phyloP scores from a whole-genome alignment of 2,888 invertebrate genomes.

The Bellardia pandia region DNA sequence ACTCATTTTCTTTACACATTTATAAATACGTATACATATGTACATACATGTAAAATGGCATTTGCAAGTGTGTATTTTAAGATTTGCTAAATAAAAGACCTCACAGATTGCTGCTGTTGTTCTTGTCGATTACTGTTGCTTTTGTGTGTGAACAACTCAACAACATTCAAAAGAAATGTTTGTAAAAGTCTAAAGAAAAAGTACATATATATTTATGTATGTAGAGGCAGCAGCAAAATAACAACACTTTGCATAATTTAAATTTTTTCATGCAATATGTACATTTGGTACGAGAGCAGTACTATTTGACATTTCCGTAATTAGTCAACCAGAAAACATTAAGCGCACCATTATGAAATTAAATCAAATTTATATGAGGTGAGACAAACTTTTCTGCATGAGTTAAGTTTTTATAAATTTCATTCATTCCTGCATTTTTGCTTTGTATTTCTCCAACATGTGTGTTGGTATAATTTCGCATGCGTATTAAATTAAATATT shows the following conservation, averaged over 20 bases:
- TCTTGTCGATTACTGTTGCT: slow-evolving; percentile 25
- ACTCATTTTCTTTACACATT: not conserved
- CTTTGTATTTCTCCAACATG: slow-evolving; percentile 12
- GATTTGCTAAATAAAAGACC: slow-evolving; percentile 40
- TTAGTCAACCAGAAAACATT: slow-evolving; percentile 63
- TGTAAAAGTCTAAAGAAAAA: not conserved
- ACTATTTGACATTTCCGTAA: slow-evolving; percentile 62
- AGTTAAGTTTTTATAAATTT: slow-evolving; percentile 11
- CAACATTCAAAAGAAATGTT: slow-evolving; percentile 24
- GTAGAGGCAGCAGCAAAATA: slow-evolving; percentile 3
- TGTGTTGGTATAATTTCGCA: not conserved
- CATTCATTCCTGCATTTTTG: not conserved
- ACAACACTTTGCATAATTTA: slow-evolving; percentile 64
- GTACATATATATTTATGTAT: not conserved
- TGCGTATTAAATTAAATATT: slow-evolving; percentile 16
- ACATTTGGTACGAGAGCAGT: slow-evolving; percentile 23
- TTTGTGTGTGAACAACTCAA: slow-evolving; percentile 24
- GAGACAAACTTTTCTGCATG: slow-evolving; percentile 63
- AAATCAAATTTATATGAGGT: slow-evolving; percentile 65
- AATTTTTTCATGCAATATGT: slow-evolving; percentile 47
- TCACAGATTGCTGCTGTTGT: slow-evolving; percentile 44
- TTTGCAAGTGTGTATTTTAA: not conserved
- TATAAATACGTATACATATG: not conserved
- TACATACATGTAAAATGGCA: not conserved
- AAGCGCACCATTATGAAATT: slow-evolving; percentile 63